A percentile compares a stretch with the other conserved stretches of the same genome.
These are phyloP conservation scores for Pseudochirops cupreus DNA, from an alignment of 2,797 vertebrate genomes.

Conservation along the genomic window DNA sequence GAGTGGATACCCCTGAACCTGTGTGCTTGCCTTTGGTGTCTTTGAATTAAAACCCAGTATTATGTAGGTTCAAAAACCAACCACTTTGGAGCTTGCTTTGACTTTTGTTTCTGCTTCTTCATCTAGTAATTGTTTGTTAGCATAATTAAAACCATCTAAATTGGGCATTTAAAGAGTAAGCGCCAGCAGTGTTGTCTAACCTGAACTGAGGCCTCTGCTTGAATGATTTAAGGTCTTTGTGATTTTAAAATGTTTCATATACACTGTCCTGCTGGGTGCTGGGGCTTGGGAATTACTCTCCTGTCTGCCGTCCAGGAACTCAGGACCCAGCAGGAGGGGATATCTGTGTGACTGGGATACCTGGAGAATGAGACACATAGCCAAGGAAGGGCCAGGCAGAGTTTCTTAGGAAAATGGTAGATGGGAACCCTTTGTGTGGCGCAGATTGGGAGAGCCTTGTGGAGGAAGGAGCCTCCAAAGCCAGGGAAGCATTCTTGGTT, in stretches of 20 bases:
- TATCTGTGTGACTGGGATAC: not conserved
- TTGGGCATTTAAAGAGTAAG: not conserved
- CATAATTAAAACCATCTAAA: not conserved
- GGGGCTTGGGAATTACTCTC: not conserved
- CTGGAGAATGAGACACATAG: not conserved
- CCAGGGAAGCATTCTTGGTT: not conserved
- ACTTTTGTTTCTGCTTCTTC: not conserved
- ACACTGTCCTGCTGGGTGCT: not conserved
- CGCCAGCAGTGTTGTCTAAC: not conserved
- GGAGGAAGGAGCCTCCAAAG: not conserved
- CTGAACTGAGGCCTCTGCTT: not conserved
- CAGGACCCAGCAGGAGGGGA: not conserved
- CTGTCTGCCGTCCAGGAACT: not conserved
- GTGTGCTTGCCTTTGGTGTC: not conserved
- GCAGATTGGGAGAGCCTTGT: fast-evolving
- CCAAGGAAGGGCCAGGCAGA: not conserved
- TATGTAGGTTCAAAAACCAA: not conserved
- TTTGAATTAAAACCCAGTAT: not conserved
- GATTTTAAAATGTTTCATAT: not conserved
- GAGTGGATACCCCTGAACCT: no score
- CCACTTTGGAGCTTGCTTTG: not conserved
- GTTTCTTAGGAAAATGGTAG: not conserved
- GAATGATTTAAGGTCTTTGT: not conserved
- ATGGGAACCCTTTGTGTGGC: not conserved
- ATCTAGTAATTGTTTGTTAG: not conserved